Percentiles rank a stretch among this genome's conserved stretches.
Conservation (phyloP, 2,888 invertebrate species). For the Diachrysia chrysitis region DNA sequence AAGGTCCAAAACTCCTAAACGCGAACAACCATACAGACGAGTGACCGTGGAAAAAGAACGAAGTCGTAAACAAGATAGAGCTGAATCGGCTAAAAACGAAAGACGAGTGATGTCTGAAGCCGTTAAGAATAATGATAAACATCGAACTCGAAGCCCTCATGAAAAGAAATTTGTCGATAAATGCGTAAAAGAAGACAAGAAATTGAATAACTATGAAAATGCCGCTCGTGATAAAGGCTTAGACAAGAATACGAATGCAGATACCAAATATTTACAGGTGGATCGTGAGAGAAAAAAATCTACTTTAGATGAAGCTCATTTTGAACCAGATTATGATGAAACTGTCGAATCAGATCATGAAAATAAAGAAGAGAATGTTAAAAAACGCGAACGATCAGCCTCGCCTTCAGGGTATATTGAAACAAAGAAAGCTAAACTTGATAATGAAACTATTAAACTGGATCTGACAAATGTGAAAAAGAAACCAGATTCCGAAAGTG, state of each 20-base stretch:
- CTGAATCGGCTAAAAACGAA: conserved; percentile 71
- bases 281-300: conserved; percentile 91
- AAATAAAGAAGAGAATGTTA: conserved; percentile 86
- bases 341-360: conserved; percentile 90
- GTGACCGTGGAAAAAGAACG: conserved; percentile 86
- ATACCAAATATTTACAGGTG: conserved; percentile 54
- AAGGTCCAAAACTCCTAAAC: conserved; percentile 86
- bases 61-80: conserved; percentile 78
- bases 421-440: conserved; percentile 76
- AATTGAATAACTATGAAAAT: conserved; percentile 49
- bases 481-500: conserved; percentile 83
- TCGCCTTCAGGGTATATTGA: conserved; percentile 71
- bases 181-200: conserved; percentile 71
- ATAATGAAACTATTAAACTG: conserved; percentile 84
- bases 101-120: conserved; percentile 69
- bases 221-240: conserved; percentile 54
- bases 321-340: conserved; percentile 93
- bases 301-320: conserved; percentile 92
- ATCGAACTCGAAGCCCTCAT: conserved; percentile 66
- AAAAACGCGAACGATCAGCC: conserved; percentile 80
- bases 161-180: conserved; percentile 73
- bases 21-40: conserved; percentile 83
- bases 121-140: conserved; percentile 69
- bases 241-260: conserved; percentile 67
- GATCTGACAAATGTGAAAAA: conserved; percentile 86